Conservation (phyloP, 2,797 vertebrate species). For the Phalloptychus januarius region DNA sequence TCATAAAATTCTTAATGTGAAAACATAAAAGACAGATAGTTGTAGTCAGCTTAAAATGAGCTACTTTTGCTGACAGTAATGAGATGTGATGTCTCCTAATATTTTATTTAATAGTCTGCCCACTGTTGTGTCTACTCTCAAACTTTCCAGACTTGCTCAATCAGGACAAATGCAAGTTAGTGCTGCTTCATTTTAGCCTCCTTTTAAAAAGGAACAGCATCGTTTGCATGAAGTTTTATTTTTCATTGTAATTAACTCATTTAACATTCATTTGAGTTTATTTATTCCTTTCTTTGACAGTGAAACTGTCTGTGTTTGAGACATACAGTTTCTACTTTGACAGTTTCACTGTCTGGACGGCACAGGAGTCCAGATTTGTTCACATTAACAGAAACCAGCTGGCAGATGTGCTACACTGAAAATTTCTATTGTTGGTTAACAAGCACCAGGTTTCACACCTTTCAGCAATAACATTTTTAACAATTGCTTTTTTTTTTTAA, state of each 20-base stretch:
- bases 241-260: not conserved
- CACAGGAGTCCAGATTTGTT: not conserved
- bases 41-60: not conserved
- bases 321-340: not conserved
- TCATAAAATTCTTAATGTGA: not conserved
- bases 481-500: not conserved
- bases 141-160: too few relatives aligned
- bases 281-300: not conserved
- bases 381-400: not conserved
- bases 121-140: not conserved
- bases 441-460: constrained; percentile 1
- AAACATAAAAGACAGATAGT: not conserved
- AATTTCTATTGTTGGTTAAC: not conserved
- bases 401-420: not conserved
- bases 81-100: not conserved
- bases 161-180: not conserved
- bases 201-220: not conserved
- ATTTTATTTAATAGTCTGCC: not conserved
- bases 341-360: not conserved
- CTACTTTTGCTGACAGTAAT: not conserved
- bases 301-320: not conserved
- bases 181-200: not conserved
- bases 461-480: not conserved
- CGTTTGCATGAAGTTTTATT: not conserved
- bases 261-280: not conserved